Conservation (phyloP, 2,113 vertebrate species). For the Seriola rivoliana region DNA sequence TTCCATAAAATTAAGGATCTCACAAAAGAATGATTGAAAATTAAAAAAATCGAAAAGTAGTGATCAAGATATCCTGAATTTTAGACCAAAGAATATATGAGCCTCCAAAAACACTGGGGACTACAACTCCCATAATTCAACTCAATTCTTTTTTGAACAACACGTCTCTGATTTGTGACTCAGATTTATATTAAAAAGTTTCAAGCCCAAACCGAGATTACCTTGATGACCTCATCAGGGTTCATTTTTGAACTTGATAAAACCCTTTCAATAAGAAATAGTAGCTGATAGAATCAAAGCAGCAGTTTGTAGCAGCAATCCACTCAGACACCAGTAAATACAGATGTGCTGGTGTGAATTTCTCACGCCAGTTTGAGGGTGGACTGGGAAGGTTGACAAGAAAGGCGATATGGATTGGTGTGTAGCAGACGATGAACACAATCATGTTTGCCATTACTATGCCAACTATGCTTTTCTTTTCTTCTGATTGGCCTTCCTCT, state of each 20-base stretch:
- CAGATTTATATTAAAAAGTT: no score
- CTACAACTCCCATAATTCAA: conserved; percentile 5
- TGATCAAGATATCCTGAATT: not conserved
- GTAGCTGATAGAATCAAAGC: conserved; percentile 79
- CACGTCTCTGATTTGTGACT: not conserved
- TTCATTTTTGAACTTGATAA: conserved; percentile 17
- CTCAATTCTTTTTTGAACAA: not conserved
- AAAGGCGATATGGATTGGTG: conserved; percentile 71
- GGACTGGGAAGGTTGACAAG: not conserved
- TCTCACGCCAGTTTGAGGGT: fast-evolving
- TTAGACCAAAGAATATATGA: not conserved
- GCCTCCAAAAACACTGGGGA: not conserved
- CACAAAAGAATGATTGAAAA: not conserved
- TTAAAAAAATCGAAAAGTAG: not conserved
- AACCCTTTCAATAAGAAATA: conserved; percentile 76
- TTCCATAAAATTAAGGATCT: not conserved
- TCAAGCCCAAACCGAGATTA: no score
- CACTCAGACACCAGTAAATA: conserved; percentile 69
- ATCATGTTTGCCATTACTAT: conserved; percentile 78
- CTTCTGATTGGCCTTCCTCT: not conserved
- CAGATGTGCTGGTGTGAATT: fast-evolving
- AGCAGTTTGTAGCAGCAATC: conserved; percentile 82
- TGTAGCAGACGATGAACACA: conserved; percentile 82
- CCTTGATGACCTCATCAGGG: no score
- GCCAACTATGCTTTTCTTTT: conserved; percentile 53